Evolutionary conservation across 2,888 invertebrate species (phyloP).

Genomic region (Automeris io): DNA sequence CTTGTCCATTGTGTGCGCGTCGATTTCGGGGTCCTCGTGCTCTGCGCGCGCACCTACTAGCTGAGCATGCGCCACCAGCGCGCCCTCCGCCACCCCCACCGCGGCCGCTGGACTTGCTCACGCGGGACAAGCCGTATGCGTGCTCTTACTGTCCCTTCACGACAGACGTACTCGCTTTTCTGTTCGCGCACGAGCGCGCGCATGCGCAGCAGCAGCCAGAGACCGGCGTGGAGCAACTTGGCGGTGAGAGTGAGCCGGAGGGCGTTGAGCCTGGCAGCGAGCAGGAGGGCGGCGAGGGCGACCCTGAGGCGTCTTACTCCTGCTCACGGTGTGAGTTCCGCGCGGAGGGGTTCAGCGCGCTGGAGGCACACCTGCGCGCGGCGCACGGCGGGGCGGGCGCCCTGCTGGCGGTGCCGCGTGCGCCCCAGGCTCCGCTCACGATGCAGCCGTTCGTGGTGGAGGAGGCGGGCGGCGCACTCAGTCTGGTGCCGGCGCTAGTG

Average conservation of each 20-base stretch:
- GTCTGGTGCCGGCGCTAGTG: constrained; percentile 93
- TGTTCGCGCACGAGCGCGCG: constrained; percentile 94
- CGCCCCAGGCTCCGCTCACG: constrained; percentile 81
- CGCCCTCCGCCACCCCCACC: constrained; percentile 57
- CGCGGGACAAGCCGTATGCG: constrained; percentile 85
- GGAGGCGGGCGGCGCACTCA: constrained; percentile 73
- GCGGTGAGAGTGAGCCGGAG: constrained; percentile 28
- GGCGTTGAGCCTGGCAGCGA: constrained; percentile 23
- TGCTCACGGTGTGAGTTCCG: constrained; percentile 70
- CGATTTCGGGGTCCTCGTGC: constrained; percentile 93
- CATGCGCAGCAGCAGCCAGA: constrained; percentile 72
- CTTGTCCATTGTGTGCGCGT: constrained; percentile 89
- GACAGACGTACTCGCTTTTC: constrained; percentile 91
- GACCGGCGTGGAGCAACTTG: constrained; percentile 22
- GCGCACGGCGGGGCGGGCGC: constrained; percentile 71
- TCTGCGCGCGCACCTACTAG: constrained; percentile 89
- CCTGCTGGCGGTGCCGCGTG: constrained; percentile 78
- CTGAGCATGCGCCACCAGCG: constrained; percentile 86
- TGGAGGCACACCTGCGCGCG: constrained; percentile 68
- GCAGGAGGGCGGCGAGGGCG: constrained; percentile 37
- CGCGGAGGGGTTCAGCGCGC: constrained; percentile 63
- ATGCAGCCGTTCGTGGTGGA: constrained; percentile 97
- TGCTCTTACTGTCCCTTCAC: constrained; percentile 94
- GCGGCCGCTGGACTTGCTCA: constrained; percentile 76
- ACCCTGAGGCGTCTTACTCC: constrained; percentile 52